These are phyloP conservation scores for Puffinus mauretanicus DNA, from an alignment of 2,113 vertebrate species.

Conservation along the genomic window DNA sequence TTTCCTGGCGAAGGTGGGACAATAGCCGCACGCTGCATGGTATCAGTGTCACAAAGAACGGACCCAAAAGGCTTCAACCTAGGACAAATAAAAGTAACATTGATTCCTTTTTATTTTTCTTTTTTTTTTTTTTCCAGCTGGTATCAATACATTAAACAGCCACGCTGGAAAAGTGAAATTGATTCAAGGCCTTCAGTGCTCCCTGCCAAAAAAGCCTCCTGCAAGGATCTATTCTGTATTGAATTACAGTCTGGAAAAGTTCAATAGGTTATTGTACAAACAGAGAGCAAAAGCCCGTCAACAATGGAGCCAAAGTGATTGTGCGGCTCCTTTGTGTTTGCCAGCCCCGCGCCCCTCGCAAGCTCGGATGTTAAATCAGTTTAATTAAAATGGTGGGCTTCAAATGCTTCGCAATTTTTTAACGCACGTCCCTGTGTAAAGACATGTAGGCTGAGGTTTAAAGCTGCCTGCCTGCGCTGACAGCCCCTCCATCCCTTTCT, in stretches of 20 bases:
- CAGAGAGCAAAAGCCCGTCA: slow-evolving; percentile 66
- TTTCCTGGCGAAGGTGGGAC: slow-evolving; percentile 44
- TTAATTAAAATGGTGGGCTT: slow-evolving; percentile 66
- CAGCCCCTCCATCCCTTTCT: neutral
- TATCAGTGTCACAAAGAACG: slow-evolving; percentile 59
- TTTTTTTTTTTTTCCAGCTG: slow-evolving; percentile 4
- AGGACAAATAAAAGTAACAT: slow-evolving; percentile 71
- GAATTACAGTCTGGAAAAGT: slow-evolving; percentile 71
- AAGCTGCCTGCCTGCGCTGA: neutral
- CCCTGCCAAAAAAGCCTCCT: slow-evolving; percentile 70
- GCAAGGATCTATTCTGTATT: slow-evolving; percentile 70
- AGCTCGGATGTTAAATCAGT: slow-evolving; percentile 58
- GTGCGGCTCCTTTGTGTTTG: slow-evolving; percentile 52
- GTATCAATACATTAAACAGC: slow-evolving; percentile 70
- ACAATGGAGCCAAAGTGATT: slow-evolving; percentile 63
- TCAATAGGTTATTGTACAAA: slow-evolving; percentile 74
- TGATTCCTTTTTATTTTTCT: slow-evolving; percentile 59
- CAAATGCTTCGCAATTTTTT: neutral
- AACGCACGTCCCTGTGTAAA: neutral
- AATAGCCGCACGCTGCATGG: slow-evolving; percentile 56
- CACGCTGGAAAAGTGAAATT: slow-evolving; percentile 67
- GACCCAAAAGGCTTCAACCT: slow-evolving; percentile 56
- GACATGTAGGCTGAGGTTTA: neutral
- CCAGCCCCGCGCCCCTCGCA: slow-evolving; percentile 28
- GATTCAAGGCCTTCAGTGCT: slow-evolving; percentile 68